A percentile compares a stretch with the other conserved stretches of the same genome.
These are phyloP conservation scores for Spicauda simplicius DNA, from an alignment of 2,888 invertebrate genomes.

Conservation along the genomic window DNA sequence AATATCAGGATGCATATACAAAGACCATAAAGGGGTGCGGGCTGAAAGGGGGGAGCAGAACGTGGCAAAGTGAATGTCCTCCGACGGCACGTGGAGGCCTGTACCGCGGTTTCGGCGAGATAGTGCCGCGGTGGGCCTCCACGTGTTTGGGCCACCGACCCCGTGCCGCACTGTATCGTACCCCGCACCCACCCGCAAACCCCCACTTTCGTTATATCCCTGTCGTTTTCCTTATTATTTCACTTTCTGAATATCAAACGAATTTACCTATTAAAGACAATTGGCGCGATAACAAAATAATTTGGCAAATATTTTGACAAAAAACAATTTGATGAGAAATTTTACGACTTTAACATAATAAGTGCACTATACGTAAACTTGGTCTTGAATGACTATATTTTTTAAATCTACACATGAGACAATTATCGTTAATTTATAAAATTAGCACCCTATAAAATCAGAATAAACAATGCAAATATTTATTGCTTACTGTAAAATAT, in stretches of 20 bases:
- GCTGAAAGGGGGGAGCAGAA: constrained; percentile 50
- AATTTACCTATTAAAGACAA: constrained; percentile 9
- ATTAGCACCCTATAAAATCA: neutral
- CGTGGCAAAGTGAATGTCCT: constrained; percentile 65
- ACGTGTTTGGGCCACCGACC: constrained; percentile 78
- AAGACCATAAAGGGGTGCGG: constrained; percentile 60
- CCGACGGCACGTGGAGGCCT: constrained; percentile 78
- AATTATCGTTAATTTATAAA: neutral
- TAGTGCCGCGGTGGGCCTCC: constrained; percentile 79
- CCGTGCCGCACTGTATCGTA: constrained; percentile 59
- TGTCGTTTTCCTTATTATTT: constrained; percentile 41
- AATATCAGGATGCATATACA: constrained; percentile 77
- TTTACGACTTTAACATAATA: neutral
- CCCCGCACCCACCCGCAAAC: constrained; percentile 56
- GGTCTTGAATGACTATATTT: neutral
- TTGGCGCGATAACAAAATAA: neutral
- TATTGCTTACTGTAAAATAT: neutral
- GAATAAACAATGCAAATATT: neutral
- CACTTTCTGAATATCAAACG: constrained; percentile 39
- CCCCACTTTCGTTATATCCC: constrained; percentile 52
- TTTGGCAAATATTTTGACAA: neutral
- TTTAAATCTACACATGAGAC: neutral
- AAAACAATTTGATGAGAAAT: neutral
- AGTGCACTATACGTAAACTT: neutral
- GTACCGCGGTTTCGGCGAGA: constrained; percentile 72